Conservation (phyloP, 2,888 invertebrate genomes). For the Xanthorhoe spadicearia region DNA sequence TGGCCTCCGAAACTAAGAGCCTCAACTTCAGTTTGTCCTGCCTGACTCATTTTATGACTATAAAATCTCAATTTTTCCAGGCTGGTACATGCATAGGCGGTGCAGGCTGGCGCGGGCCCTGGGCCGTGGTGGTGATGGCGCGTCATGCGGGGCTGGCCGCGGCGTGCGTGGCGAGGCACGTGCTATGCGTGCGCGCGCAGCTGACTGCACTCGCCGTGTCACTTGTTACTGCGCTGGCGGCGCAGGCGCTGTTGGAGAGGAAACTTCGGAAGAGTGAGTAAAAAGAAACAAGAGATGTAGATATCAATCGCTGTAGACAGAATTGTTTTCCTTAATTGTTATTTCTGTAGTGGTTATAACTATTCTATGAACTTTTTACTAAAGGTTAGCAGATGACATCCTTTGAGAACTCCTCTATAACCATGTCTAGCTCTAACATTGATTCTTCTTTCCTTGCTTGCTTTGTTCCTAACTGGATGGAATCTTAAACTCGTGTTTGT, state of each 20-base stretch:
- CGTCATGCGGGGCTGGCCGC: conserved; percentile 85
- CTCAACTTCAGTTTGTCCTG: no score
- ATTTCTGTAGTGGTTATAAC: no score
- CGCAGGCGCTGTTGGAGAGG: conserved; percentile 69
- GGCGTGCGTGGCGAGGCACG: conserved; percentile 86
- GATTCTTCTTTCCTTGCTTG: no score
- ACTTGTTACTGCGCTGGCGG: conserved; percentile 68
- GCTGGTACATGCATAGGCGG: conserved; percentile 73
- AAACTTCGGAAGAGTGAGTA: conserved; percentile 58
- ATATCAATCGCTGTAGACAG: no score
- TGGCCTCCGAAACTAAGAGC: no score
- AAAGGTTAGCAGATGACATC: no score
- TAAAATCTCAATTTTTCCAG: conserved; percentile 45
- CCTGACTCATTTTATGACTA: no score
- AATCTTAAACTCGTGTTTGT: not conserved
- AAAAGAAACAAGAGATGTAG: no score
- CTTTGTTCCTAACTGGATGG: not conserved
- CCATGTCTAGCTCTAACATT: no score
- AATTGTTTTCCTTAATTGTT: no score
- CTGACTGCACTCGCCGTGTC: conserved; percentile 72
- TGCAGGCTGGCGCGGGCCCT: conserved; percentile 84
- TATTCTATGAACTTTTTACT: no score
- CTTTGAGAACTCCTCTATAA: no score
- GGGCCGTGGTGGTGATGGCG: conserved; percentile 77
- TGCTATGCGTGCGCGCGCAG: conserved; percentile 84